phyloP scores from a whole-genome alignment of 92 coral and sea anemone species.

The Palythoa heliodiscus region DNA sequence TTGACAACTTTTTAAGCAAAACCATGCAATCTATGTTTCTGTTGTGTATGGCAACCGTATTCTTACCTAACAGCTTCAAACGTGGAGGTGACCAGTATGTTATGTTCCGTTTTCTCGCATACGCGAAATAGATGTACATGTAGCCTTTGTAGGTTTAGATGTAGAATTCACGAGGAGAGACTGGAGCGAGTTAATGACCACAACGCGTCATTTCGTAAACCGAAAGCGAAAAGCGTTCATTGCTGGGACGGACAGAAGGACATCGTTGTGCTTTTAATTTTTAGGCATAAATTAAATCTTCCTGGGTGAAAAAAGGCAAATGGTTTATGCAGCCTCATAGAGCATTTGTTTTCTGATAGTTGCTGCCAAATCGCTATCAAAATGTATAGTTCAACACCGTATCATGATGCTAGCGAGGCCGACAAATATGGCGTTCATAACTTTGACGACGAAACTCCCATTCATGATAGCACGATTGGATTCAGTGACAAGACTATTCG shows the following conservation, averaged over 20 bases:
- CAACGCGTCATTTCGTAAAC: constrained; percentile 15
- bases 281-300: constrained; percentile 9
- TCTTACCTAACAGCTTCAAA: too few species aligned
- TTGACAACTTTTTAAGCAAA: too few species aligned
- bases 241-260: neutral
- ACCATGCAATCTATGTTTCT: too few species aligned
- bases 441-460: constrained; percentile 32
- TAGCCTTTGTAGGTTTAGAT: too few species aligned
- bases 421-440: constrained; percentile 70
- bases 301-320: neutral
- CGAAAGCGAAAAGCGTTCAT: constrained; percentile 1
- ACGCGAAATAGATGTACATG: too few species aligned
- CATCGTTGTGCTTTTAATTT: neutral
- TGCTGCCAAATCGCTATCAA: neutral
- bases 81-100: too few species aligned
- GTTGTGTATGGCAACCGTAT: too few species aligned
- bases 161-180: neutral
- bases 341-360: neutral
- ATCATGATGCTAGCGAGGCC: constrained; percentile 52
- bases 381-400: constrained; percentile 50
- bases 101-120: too few species aligned
- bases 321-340: constrained; percentile 4
- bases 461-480: constrained; percentile 70
- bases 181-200: neutral
- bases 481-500: constrained; percentile 88